These are phyloP conservation scores for Drosophila pseudotakahashii DNA, from an alignment of 2,888 invertebrate species.

Conservation along the genomic window DNA sequence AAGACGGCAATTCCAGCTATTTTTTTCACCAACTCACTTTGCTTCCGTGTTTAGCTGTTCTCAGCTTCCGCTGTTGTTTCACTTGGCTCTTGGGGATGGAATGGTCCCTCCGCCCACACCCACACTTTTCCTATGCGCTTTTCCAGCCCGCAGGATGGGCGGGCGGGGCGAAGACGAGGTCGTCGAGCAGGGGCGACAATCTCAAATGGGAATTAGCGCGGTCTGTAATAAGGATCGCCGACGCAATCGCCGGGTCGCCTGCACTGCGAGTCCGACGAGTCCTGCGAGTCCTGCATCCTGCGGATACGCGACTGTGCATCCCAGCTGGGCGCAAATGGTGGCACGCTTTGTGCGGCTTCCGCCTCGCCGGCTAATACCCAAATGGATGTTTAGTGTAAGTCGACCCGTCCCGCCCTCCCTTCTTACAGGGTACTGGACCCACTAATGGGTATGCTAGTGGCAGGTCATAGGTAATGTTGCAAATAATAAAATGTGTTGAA, in stretches of 20 bases:
- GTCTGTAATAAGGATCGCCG: constrained; percentile 77
- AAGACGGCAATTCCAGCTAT: constrained; percentile 47
- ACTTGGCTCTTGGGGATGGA: constrained; percentile 15
- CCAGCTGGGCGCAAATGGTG: constrained; percentile 74
- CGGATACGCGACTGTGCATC: constrained; percentile 42
- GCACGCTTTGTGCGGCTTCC: constrained; percentile 75
- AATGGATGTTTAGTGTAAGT: constrained; percentile 80
- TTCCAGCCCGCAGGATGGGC: constrained; percentile 37
- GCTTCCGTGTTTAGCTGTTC: constrained; percentile 72
- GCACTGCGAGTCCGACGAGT: constrained; percentile 21
- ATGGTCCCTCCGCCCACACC: constrained; percentile 5
- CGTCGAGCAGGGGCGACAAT: constrained; percentile 69
- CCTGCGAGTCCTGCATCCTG: constrained; percentile 25
- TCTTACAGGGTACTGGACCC: constrained; percentile 3
- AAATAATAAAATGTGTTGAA: no score
- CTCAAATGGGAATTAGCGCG: constrained; percentile 78
- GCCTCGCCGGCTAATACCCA: constrained; percentile 76
- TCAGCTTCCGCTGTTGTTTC: constrained; percentile 40
- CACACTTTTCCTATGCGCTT: constrained; percentile 55
- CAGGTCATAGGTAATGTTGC: no score
- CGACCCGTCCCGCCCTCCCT: constrained; percentile 34
- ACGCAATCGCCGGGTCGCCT: constrained; percentile 54
- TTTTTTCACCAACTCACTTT: constrained; percentile 57
- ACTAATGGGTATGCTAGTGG: background rate
- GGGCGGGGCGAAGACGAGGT: constrained; percentile 7